Base-by-base conservation (phyloP, 2,797 vertebrate genomes). In the Synanceia verrucosa region DNA sequence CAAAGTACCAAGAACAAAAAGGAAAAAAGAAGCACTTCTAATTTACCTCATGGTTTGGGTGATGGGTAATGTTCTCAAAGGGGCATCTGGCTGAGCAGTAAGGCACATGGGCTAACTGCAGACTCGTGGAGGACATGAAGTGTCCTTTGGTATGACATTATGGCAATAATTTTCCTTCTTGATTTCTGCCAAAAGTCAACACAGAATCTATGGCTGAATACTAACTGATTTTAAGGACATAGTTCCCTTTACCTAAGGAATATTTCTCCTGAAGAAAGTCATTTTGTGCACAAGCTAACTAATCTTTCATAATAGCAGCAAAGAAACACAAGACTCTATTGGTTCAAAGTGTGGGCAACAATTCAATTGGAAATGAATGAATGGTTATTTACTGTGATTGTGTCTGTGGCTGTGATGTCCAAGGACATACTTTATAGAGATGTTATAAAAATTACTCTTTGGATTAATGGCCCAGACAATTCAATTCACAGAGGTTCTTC, bases 1-100 rank as follows among this genome's bases (percentile, higher is more conserved):
- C 66, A 9, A 33, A 71, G 63, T 55, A 67, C 13, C 31, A 28
- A 21, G 19, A 23, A 56, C 4, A 2, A 43, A 36, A 65, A 63
- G 19, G 26, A 37, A 43, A 57, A n/a, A 46, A 18, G 24, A 11
- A n/a, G 19, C 8, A 28, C 4, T 6, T 67, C 14, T 13, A 24
- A 16, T 63, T 58, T 1, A 0, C n/a, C 19, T 62, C 34, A 51
- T 1, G 11, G 12, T 76, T 24, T 19, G 24, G 63, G 56, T 50
- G 48, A 60, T 6, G 51, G 23, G 58, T 10, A 26, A 4, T 26
- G 50, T 69, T 43, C 52, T 21, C 28, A 50, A 37, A 11, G 24
- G 19, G 21, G 28, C 11, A 66, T 63, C 5, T 31, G 19, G 50
- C 9, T 10, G 28, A 56, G 23, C 44, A 51, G 5, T 1, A 4